phyloP scores from a whole-genome alignment of 2,113 vertebrate species.

The Suricata suricatta region DNA sequence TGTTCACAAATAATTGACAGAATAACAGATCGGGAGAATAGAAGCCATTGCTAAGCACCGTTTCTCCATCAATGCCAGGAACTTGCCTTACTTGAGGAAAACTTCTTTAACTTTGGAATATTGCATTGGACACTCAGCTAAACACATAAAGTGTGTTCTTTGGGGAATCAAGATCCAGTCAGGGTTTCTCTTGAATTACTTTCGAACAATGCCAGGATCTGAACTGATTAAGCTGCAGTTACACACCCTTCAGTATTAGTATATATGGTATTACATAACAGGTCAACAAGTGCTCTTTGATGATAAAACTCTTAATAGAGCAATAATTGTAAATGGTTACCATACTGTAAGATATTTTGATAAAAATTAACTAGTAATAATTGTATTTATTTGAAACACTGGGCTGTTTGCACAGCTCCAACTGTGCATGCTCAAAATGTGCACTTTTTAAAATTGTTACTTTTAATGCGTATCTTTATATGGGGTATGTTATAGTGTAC shows the following conservation, averaged over 20 bases:
- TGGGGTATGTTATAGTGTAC: constrained; percentile 86
- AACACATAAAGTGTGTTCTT: constrained; percentile 64
- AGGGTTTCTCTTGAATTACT: constrained; percentile 68
- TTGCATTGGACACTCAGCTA: constrained; percentile 69
- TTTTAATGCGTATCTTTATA: constrained; percentile 85
- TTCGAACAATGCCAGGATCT: constrained; percentile 81
- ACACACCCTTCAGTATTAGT: constrained; percentile 83
- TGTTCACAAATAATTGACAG: constrained; percentile 68
- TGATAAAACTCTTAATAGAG: constrained; percentile 88
- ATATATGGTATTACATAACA: constrained; percentile 82
- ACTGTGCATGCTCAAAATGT: constrained; percentile 88
- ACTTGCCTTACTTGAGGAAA: constrained; percentile 76
- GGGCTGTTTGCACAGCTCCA: constrained; percentile 85
- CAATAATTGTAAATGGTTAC: constrained; percentile 92
- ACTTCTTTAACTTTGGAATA: constrained; percentile 64
- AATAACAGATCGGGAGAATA: constrained; percentile 56
- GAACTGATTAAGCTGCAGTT: constrained; percentile 79
- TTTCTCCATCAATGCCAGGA: constrained; percentile 73
- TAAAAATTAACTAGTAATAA: constrained; percentile 85
- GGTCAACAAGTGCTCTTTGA: constrained; percentile 88
- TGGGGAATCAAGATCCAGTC: constrained; percentile 77
- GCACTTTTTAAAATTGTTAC: constrained; percentile 90
- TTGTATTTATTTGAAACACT: constrained; percentile 89
- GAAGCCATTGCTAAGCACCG: constrained; percentile 76
- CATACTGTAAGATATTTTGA: constrained; percentile 89